phyloP scores from a whole-genome alignment of 2,888 invertebrate species.

The Sarcophaga carnaria region DNA sequence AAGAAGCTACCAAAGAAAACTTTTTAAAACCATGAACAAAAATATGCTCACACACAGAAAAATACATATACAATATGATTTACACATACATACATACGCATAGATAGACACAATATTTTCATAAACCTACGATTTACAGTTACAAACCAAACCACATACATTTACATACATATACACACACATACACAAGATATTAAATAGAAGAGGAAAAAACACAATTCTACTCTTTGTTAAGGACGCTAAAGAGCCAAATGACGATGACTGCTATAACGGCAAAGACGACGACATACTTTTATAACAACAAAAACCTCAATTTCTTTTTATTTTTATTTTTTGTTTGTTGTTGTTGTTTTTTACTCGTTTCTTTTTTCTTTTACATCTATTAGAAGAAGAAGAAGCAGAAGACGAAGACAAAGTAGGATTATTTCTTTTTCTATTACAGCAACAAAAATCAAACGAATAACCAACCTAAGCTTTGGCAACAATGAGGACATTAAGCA shows the following conservation, averaged over 20 bases:
- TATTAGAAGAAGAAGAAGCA: neutral
- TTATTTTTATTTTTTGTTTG: neutral
- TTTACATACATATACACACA: no score
- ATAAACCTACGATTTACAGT: neutral
- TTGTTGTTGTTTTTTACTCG: neutral
- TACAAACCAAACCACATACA: neutral
- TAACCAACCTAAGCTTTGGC: constrained; percentile 8
- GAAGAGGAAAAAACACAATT: neutral
- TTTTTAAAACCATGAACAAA: neutral
- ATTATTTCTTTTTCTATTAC: neutral
- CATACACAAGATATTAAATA: neutral
- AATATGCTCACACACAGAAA: no score
- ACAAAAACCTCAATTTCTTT: neutral
- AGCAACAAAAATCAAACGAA: neutral
- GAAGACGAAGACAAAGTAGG: neutral
- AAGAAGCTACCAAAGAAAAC: neutral
- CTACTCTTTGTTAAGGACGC: constrained; percentile 5
- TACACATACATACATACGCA: no score
- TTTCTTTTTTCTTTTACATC: neutral
- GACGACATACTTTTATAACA: constrained; percentile 26
- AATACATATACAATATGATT: no score
- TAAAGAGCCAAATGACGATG: constrained; percentile 8
- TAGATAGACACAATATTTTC: neutral
- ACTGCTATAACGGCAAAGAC: neutral
- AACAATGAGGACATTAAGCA: constrained; percentile 2